Percentiles rank a stretch among this genome's conserved stretches.
Evolutionary conservation across 2,797 vertebrate species (phyloP).

Genomic region (Pangasius larnaudii): DNA sequence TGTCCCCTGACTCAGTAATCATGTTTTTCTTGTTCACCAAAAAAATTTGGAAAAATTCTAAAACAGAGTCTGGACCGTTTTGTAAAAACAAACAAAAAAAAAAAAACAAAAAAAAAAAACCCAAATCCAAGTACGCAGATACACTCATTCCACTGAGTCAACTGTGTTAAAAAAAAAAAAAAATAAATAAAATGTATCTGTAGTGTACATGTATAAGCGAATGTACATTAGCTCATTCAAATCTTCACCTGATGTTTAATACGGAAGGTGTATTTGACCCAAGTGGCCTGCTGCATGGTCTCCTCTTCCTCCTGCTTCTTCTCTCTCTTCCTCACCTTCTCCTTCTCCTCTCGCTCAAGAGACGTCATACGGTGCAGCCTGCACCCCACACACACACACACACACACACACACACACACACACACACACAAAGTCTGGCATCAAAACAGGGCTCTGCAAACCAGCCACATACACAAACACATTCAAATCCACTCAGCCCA

Average conservation of each 20-base stretch:
- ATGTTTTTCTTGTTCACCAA: background rate
- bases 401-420: background rate
- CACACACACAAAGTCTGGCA: background rate
- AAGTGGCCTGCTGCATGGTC: conserved; percentile 95
- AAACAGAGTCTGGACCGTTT: background rate
- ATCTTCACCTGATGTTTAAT: conserved; percentile 92
- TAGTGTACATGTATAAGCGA: background rate
- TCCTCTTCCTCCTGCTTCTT: conserved; percentile 97
- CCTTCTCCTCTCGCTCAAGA: conserved; percentile 96
- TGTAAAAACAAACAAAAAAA: too few relatives aligned
- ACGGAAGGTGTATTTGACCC: conserved; percentile 98
- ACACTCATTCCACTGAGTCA: background rate
- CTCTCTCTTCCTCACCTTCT: conserved; percentile 96
- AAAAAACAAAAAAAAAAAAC: background rate
- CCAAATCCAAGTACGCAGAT: background rate
- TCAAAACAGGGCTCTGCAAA: background rate
- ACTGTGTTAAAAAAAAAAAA: background rate
- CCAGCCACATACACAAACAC: conserved; percentile 7
- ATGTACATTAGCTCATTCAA: background rate
- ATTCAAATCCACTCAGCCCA: conserved; percentile 9
- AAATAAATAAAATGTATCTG: background rate
- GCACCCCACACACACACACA: conserved; percentile 22
- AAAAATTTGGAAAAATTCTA: background rate
- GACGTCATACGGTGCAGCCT: conserved; percentile 95
- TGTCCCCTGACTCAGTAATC: background rate